phyloP scores from a whole-genome alignment of 2,113 vertebrate genomes.

The Cephalopholis sonnerati region DNA sequence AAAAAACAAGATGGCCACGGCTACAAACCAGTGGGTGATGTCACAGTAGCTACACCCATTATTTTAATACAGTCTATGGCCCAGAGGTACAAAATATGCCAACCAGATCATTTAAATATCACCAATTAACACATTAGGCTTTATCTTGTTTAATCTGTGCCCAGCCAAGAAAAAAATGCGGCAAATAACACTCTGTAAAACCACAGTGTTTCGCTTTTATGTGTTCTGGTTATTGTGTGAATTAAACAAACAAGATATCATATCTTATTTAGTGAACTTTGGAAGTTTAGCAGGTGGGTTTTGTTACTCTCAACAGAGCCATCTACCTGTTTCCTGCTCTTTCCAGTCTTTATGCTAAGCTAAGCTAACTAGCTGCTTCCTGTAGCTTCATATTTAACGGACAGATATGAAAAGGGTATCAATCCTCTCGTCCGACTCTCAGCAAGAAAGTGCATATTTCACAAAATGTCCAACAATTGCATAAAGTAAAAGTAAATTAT shows the following conservation, averaged over 20 bases:
- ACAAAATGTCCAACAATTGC: background rate
- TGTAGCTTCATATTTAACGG: background rate
- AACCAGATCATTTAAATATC: background rate
- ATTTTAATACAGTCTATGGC: too few relatives aligned
- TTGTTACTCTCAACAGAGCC: background rate
- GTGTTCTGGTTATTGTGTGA: background rate
- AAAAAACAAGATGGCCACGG: too few relatives aligned
- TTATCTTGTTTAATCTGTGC: background rate
- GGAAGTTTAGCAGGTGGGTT: background rate
- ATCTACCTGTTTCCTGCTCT: background rate
- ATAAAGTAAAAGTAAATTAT: background rate
- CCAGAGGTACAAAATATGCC: background rate
- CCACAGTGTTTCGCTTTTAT: background rate
- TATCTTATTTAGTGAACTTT: background rate
- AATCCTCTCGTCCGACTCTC: too few relatives aligned
- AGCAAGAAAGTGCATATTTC: background rate
- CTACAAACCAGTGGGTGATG: too few relatives aligned
- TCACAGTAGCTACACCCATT: too few relatives aligned
- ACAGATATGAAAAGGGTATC: background rate
- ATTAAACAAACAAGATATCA: background rate
- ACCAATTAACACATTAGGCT: background rate
- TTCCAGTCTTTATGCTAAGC: background rate
- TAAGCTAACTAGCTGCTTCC: background rate
- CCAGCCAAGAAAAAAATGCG: background rate
- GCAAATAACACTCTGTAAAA: background rate